Percentiles rank a stretch among this genome's conserved stretches.
phyloP scores from a whole-genome alignment of 1,140 invertebrate genomes.

The Rhyacophila brunnea region DNA sequence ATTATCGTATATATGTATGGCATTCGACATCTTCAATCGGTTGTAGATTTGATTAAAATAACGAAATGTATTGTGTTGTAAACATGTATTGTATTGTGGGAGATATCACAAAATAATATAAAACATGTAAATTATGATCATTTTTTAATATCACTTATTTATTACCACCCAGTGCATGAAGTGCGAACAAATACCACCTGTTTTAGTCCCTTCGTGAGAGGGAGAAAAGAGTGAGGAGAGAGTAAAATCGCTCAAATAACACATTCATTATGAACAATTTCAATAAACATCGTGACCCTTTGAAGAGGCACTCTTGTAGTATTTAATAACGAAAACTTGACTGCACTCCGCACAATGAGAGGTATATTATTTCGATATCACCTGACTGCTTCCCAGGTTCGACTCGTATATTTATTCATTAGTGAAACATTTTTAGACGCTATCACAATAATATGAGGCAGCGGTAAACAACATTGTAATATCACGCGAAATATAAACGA shows the following conservation, averaged over 20 bases:
- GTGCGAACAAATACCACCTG: constrained; percentile 15
- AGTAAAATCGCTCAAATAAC: constrained; percentile 6
- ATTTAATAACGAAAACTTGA: constrained; percentile 25
- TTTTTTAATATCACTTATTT: too few relatives aligned
- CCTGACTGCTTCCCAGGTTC: constrained; percentile 24
- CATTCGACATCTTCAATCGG: too few relatives aligned
- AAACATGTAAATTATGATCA: too few relatives aligned
- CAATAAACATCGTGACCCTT: constrained; percentile 28
- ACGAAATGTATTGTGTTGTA: too few relatives aligned
- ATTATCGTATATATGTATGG: too few relatives aligned
- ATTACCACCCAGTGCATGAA: too few relatives aligned
- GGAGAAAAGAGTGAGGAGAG: too few relatives aligned
- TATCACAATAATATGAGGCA: not conserved
- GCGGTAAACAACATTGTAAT: too few relatives aligned
- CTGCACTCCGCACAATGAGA: constrained; percentile 9
- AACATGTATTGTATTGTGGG: too few relatives aligned
- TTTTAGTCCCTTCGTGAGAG: not conserved
- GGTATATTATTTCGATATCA: constrained; percentile 2
- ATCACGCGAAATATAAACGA: too few relatives aligned
- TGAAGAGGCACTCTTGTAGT: constrained; percentile 6
- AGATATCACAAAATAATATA: too few relatives aligned
- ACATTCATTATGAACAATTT: constrained; percentile 20
- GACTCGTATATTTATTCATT: constrained; percentile 20
- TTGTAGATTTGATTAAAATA: too few relatives aligned
- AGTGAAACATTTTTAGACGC: constrained; percentile 8